Percentiles rank a stretch among this genome's conserved stretches.
Conservation (phyloP, 30 jellyfish, hydroid and myxozoan species). For the Haliclystus octoradiatus region DNA sequence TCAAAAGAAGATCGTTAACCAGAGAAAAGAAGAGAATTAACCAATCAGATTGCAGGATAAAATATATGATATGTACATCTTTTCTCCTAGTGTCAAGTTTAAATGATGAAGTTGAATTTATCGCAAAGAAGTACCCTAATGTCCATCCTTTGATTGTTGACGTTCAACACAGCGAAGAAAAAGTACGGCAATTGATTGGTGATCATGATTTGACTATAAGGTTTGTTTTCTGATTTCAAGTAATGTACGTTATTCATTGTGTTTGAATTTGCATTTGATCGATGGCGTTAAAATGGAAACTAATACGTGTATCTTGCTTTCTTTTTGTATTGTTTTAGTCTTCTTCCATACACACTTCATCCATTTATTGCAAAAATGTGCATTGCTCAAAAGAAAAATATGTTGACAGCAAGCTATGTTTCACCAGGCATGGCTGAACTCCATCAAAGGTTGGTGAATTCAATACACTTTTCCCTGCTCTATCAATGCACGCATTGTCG, state of each 20-base stretch:
- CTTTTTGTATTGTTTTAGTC: constrained; percentile 9
- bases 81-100: constrained; percentile 41
- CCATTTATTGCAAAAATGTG: constrained; percentile 54
- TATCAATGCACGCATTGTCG: no score
- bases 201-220: constrained; percentile 61
- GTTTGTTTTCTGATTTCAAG: no score
- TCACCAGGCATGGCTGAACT: constrained; percentile 51
- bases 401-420: constrained; percentile 88
- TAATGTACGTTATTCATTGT: no score
- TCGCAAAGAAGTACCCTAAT: constrained; percentile 43
- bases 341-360: constrained; percentile 61
- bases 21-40: no score
- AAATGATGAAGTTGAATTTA: constrained; percentile 53
- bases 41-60: no score
- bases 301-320: no score
- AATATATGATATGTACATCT: no score
- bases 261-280: no score
- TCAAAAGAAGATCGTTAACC: no score
- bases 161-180: constrained; percentile 41
- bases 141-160: constrained; percentile 57
- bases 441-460: constrained; percentile 28
- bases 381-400: constrained; percentile 59
- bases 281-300: no score
- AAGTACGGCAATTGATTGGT: constrained; percentile 33
- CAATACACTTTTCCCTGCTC: no score